These are phyloP conservation scores for Acrocephalus kingi DNA, from an alignment of 2,113 vertebrate species.

Conservation along the genomic window DNA sequence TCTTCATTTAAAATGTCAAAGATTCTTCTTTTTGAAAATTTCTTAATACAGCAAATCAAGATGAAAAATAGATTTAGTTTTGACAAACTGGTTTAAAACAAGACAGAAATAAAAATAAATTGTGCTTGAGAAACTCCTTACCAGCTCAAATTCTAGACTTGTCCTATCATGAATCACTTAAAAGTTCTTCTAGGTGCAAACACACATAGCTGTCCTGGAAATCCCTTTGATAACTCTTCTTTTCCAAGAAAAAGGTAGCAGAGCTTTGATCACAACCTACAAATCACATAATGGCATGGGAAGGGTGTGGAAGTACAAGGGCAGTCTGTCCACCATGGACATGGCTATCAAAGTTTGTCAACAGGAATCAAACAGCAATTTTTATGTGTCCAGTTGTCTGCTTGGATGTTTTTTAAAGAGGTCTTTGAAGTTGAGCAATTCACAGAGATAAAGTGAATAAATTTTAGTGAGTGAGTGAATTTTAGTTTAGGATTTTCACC, in stretches of 20 bases:
- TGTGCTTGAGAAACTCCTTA: neutral
- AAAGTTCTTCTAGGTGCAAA: neutral
- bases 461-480: neutral
- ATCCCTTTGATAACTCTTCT: neutral
- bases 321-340: neutral
- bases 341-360: neutral
- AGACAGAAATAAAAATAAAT: neutral
- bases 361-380: neutral
- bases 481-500: neutral
- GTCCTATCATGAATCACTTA: neutral
- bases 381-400: neutral
- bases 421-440: neutral
- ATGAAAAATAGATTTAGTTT: neutral
- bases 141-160: neutral
- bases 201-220: neutral
- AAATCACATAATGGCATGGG: neutral
- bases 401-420: neutral
- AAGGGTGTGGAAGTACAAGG: neutral
- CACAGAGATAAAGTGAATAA: neutral
- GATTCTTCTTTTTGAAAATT: neutral
- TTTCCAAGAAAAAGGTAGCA: neutral
- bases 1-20: neutral
- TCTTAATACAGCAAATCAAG: neutral
- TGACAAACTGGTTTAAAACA: neutral
- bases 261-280: neutral